Base-by-base conservation (phyloP, 1,140 invertebrate species). In the Pinna nobilis region DNA sequence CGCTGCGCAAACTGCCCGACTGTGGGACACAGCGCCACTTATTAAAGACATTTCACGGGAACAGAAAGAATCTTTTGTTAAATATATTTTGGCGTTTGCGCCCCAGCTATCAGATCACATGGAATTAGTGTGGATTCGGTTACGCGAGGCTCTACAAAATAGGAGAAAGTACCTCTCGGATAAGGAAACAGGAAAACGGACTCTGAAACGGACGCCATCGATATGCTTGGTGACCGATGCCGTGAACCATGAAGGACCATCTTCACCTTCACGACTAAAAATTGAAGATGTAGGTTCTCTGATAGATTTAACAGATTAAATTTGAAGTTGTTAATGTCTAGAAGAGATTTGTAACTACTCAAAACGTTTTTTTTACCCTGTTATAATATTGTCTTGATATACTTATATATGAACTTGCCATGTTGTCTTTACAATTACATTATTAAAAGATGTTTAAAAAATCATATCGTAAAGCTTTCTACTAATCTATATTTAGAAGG, bases 101-200 rank as follows among this genome's bases (percentile, higher is more conserved):
- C 79, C 79, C 6, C 79, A 81, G 57, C 61, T 81, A 5, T 47
- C 61, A 18, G 50, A 61, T 2, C 60, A 69, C 23, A 70, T 70
- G n/a, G 66, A 76, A 18, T 50, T 74, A 20, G 50, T 81, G 2
- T 81, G 74, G 74, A 73, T 66, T n/a, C 60, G 79, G 47, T 64
- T 81, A 13, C 59, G 79, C 5, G 79, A 81, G 53, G 74, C 79
- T 23, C 74, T 81, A 3, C 79, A 81, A 49, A 81, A 81, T 25
- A 53, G 79, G 23, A 60, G 79, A 18, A 81, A 81, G 23, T 81
- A 81, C 47, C 68, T 81, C 4, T 47, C 72, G n/a, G 79, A 81
- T 49, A 78, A 78, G 32, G 70, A 68, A 59, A 55, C 65, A 13
- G 79, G 79, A 0, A 78, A 75, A 63, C 57, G 76, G 37, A 30